A percentile compares a stretch with the other conserved stretches of the same genome.
Evolutionary conservation across 1,140 invertebrate genomes (phyloP).

Genomic region (Apis florea): DNA sequence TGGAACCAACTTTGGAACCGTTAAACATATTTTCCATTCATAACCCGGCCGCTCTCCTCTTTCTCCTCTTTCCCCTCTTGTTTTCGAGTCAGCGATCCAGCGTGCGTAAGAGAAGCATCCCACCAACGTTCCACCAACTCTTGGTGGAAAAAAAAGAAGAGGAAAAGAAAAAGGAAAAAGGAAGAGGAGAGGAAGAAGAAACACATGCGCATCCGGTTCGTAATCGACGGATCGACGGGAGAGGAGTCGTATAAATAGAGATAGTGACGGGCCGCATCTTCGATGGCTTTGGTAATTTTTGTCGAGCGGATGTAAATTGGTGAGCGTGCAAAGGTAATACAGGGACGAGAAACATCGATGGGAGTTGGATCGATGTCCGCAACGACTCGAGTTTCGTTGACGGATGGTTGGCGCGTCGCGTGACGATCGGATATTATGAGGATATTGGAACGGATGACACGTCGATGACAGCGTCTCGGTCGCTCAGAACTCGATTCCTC

Average conservation of each 20-base stretch:
- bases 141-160: too few species aligned
- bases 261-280: neutral
- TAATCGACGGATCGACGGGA: neutral
- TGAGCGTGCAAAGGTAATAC: neutral
- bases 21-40: slow-evolving; percentile 64
- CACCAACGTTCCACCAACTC: neutral
- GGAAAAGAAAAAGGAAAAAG: too few species aligned
- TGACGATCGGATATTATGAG: slow-evolving; percentile 46
- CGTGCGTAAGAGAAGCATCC: slow-evolving; percentile 43
- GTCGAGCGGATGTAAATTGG: neutral
- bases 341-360: neutral
- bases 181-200: neutral
- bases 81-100: slow-evolving; percentile 60
- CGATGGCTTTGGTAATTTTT: too few species aligned
- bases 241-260: slow-evolving; percentile 2
- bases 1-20: slow-evolving; percentile 56
- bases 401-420: slow-evolving; percentile 37
- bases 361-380: slow-evolving; percentile 25
- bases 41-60: slow-evolving; percentile 28
- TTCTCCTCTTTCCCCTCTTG: slow-evolving; percentile 5
- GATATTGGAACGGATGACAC: slow-evolving; percentile 49
- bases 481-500: slow-evolving; percentile 36
- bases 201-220: slow-evolving; percentile 10
- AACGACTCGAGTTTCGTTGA: slow-evolving; percentile 17
- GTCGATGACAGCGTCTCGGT: neutral